These are phyloP conservation scores for Cheilosia scutellata DNA, from an alignment of 2,888 invertebrate species.

Conservation along the genomic window DNA sequence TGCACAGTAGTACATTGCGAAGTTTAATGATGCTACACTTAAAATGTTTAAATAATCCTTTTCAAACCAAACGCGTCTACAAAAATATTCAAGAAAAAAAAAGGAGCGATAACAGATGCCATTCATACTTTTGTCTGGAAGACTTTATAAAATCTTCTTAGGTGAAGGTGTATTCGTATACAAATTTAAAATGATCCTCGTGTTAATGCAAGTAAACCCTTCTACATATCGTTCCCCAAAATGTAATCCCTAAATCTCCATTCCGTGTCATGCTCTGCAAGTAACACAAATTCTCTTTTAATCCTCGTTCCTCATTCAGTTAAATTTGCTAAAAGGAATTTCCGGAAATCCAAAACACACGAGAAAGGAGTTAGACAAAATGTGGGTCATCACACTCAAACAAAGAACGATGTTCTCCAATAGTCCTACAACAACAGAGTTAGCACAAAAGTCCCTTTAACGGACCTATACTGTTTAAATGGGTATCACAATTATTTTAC, in stretches of 20 bases:
- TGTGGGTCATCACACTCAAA: slow-evolving; percentile 68
- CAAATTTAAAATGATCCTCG: slow-evolving; percentile 4
- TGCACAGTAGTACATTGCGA: no score
- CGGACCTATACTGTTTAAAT: slow-evolving; percentile 66
- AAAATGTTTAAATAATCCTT: no score
- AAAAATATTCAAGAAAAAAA: no score
- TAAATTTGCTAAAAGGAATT: slow-evolving; percentile 62
- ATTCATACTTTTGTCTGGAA: not conserved
- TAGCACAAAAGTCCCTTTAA: slow-evolving; percentile 39
- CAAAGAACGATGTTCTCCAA: slow-evolving; percentile 33
- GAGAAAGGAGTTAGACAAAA: slow-evolving; percentile 26
- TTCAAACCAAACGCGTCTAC: no score
- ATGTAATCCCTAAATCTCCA: slow-evolving; percentile 32
- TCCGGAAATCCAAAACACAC: slow-evolving; percentile 46
- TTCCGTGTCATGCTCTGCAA: slow-evolving; percentile 33
- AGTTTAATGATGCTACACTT: no score
- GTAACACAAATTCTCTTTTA: slow-evolving; percentile 54
- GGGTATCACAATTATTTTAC: slow-evolving; percentile 74
- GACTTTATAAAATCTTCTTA: not conserved
- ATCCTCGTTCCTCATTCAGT: slow-evolving; percentile 44
- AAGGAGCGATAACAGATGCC: no score
- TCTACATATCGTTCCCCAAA: slow-evolving; percentile 24
- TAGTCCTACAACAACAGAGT: slow-evolving; percentile 19
- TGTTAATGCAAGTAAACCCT: not conserved
- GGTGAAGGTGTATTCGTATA: not conserved